These are phyloP conservation scores for Sylvilagus floridanus DNA, from an alignment of 2,797 vertebrate genomes.

Conservation along the genomic window DNA sequence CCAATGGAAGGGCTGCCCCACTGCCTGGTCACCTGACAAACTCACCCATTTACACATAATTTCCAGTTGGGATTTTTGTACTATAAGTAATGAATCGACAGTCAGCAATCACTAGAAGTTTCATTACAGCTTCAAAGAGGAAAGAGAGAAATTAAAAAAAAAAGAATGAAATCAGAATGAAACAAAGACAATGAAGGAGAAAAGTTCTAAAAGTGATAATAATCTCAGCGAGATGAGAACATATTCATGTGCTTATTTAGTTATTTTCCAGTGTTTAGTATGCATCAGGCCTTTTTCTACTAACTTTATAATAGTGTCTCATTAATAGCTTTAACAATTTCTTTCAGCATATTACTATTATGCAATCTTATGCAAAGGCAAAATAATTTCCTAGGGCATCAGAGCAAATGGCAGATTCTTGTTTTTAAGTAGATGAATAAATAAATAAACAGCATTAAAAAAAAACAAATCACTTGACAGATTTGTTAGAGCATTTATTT, in stretches of 20 bases:
- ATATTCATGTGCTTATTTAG: neutral
- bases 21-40: neutral
- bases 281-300: neutral
- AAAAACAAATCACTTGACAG: neutral
- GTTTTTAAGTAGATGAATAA: neutral
- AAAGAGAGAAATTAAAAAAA: slow-evolving; percentile 29
- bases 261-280: neutral
- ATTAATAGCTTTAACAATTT: neutral
- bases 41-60: neutral
- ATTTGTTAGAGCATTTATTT: neutral
- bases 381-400: neutral
- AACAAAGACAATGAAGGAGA: neutral
- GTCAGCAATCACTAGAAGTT: neutral
- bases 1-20: neutral
- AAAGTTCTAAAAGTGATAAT: neutral
- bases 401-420: neutral
- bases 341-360: neutral
- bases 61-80: neutral
- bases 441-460: no score
- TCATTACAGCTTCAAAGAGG: neutral
- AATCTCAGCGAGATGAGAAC: neutral
- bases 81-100: neutral
- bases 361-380: neutral
- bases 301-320: neutral
- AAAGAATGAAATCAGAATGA: neutral